Evolutionary conservation across 92 coral and sea anemone genomes (phyloP), one percentile per base, ranked within the genome.

Genomic region (Siderastrea radians): DNA sequence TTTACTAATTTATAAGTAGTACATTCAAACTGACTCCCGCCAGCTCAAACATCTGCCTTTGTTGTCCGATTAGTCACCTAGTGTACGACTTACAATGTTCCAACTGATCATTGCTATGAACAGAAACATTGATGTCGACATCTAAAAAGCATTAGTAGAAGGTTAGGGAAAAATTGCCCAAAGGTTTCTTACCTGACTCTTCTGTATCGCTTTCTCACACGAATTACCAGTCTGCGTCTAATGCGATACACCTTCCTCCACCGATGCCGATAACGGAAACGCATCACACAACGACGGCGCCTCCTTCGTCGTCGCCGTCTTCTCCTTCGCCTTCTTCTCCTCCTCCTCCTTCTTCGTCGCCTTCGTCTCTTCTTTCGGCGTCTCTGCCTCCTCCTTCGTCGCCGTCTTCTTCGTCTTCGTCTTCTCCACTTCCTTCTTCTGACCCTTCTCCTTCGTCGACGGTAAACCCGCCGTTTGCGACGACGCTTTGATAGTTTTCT

Each of bases 261-360:
- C 45, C 13, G 58, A 11, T 48, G 43, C 4, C 69, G 2, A 45
- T 82, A 70, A 8, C 76, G 76, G 86, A 82, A 82, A 17, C 66
- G 45, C 86, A 82, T 82, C 38, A 82, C 86, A 54, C 68, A 70
- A n/a, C 77, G 86, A 12, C 78, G 86, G 13, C 86, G 78, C 47
- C 68, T 69, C 16, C 89, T 66, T 65, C 89, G 57, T 45, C 86
- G 55, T 43, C 86, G 74, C 44, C 75, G 52, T 43, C 83, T 51
- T 52, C 85, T 65, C 19, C 77, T 69, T 46, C 86, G 63, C 17
- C 81, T 16, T 49, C 81, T 61, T 47, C 88, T 74, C 7, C 88
- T 74, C 46, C 73, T 63, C 50, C 78, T 57, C 59, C 70, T 70
- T 45, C 77, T 81, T 75, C 82, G 66, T 65, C 66, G 76, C 50